Evolutionary conservation across 2,113 vertebrate genomes (phyloP).

Genomic region (Eubucco bourcierii): DNA sequence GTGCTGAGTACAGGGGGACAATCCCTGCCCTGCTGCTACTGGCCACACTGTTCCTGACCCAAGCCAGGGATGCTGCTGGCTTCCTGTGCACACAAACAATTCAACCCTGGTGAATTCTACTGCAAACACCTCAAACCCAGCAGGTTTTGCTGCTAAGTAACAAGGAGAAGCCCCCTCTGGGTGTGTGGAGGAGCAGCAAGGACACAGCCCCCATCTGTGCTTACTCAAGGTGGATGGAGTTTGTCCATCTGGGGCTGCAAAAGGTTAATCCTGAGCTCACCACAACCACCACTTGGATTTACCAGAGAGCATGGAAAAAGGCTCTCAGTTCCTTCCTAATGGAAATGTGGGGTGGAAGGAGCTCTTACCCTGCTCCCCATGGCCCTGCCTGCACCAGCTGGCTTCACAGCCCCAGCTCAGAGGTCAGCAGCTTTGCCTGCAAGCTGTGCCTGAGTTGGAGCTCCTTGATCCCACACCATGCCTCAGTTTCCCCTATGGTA

Average conservation of each 20-base stretch:
- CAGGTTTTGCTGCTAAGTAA: not conserved
- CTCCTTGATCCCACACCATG: too few relatives aligned
- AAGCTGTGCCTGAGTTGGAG: not conserved
- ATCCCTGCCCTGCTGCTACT: too few relatives aligned
- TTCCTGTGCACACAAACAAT: too few relatives aligned
- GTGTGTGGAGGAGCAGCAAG: not conserved
- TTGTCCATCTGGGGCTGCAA: fast-evolving
- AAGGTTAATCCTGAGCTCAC: not conserved
- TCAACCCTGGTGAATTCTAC: not conserved
- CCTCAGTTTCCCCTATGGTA: not conserved
- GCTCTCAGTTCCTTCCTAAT: conserved; percentile 3
- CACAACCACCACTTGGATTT: not conserved
- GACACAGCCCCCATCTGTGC: not conserved
- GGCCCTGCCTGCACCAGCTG: not conserved
- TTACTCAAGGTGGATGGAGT: not conserved
- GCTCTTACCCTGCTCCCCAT: not conserved
- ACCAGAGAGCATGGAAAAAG: not conserved
- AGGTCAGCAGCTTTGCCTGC: not conserved
- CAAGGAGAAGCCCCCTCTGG: not conserved
- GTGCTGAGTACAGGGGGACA: too few relatives aligned
- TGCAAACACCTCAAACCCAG: not conserved
- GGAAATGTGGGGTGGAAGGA: not conserved
- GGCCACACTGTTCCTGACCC: too few relatives aligned
- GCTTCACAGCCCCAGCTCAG: not conserved
- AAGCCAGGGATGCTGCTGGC: too few relatives aligned